Base-by-base conservation (phyloP, 2,888 invertebrate genomes). In the Cotesia congregata region DNA sequence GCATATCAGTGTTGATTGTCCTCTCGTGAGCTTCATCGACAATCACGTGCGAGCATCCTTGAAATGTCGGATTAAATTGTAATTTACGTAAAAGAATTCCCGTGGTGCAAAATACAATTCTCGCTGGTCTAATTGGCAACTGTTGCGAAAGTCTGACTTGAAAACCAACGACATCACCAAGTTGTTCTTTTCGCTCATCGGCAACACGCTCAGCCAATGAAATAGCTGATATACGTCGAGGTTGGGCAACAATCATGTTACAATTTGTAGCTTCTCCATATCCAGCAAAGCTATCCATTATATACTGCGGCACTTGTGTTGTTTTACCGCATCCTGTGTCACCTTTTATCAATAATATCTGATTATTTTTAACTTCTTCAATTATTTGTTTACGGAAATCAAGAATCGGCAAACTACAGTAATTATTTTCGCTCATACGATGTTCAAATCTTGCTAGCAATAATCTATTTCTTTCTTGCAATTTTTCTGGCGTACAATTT, bases 21-120 rank as follows among this genome's bases (percentile, higher is more conserved):
- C 95, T 90, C 84, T 94, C 94, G 86, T 95, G 95, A 0, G 94
- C 94, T 83, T 95, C 95, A 85, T 95, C 95, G 75, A 95, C 89
- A 69, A 95, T 91, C 0, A 95, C 91, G 85, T 95, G 94, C 0
- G 93, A 91, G 78, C 93, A 92, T 9, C 92, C 92, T 12, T 87
- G 83, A 1, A 95, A 87, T 6, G 80, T 82, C 0, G 90, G 90
- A 86, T 91, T 90, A 1, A 77, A 77, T 79, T 90, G 90, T 39
- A 92, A 76, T 77, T 90, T 90, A 68, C 90, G 87, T 30, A 93
- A 85, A 2, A 94, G 83, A 0, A 93, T 90, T 9, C 95, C 95
- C 0, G 93, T 93, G 0, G 95, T 94, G 83, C 94, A 94, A 86
- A 93, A 95, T 0, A 94, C 85, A 40, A 95, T 90, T 0, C 92